Evolutionary conservation across 2,888 invertebrate species (phyloP).

Genomic region (Chrysina gloriosa): DNA sequence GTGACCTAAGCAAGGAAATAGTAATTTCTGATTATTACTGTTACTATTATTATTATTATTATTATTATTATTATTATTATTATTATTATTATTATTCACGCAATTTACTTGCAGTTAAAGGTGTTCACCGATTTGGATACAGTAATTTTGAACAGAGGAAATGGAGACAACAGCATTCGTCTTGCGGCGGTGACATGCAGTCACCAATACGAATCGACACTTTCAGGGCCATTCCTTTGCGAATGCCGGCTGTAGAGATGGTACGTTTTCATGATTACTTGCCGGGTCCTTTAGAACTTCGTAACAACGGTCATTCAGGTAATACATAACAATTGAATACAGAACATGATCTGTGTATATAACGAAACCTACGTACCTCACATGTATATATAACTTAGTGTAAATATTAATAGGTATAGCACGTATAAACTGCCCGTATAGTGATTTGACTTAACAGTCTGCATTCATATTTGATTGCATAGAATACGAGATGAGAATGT

Average conservation of each 20-base stretch:
- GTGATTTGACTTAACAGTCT: no score
- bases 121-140: conserved; percentile 69
- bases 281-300: conserved; percentile 72
- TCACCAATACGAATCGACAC: conserved; percentile 77
- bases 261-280: conserved; percentile 78
- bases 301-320: conserved; percentile 81
- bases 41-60: no score
- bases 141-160: conserved; percentile 73
- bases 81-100: not conserved
- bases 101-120: conserved; percentile 44
- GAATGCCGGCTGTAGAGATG: conserved; percentile 78
- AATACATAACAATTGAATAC: conserved; percentile 44
- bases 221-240: conserved; percentile 71
- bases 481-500: no score
- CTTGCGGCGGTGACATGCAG: conserved; percentile 74
- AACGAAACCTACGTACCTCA: not conserved
- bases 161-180: conserved; percentile 73
- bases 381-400: no score
- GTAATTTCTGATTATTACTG: no score
- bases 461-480: no score
- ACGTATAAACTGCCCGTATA: not conserved
- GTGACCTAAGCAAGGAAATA: no score
- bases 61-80: not conserved
- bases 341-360: conserved; percentile 6
- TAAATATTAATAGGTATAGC: not conserved